Base-by-base conservation (phyloP, 2,797 vertebrate species). In the Merluccius polli region DNA sequence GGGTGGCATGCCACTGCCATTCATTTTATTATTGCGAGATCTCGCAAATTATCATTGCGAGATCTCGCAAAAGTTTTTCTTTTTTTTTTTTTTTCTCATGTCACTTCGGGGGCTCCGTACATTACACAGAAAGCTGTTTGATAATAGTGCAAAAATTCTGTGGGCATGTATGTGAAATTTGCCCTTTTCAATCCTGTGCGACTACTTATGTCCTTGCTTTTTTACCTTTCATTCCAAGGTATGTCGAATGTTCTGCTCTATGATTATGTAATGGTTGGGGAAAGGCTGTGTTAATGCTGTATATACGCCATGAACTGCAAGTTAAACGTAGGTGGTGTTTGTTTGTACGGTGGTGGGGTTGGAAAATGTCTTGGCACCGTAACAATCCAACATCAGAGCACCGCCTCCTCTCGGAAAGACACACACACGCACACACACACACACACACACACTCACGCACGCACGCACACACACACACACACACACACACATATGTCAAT, bases 341-440 rank as follows among this genome's bases (percentile, higher is more conserved):
- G 67, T 69, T 69, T 69, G 31, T 31, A 16, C 30, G 5, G 29
- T 69, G 67, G 9, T 69, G 12, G 67, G 27, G 27, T 69, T 29
- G 15, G 30, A 31, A 69, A 30, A 32, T 69, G 67, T 69, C 67
- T 32, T 69, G 67, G 31, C 67, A 69, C 13, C 9, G 30, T 30
- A 69, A 69, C 67, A 69, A 30, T 69, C 29, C 29, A 69, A 32
- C 67, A 30, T 69, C 67, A 69, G 67, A 69, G 67, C 67, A 69
- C 29, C 67, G 16, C 67, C 67, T 32, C 67, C 67, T 32, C 67
- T 32, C 31, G 13, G 29, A 32, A 30, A 69, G 4, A 32, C 29
- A 69, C 67, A 32, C 67, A 69, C 67, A 32, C 67, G 21, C 29
- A 31, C 29, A 69, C 67, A 30, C 65, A 30, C 65, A 30, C 24